Conservation (phyloP, 2,888 invertebrate genomes). For the Nemurella pictetii region DNA sequence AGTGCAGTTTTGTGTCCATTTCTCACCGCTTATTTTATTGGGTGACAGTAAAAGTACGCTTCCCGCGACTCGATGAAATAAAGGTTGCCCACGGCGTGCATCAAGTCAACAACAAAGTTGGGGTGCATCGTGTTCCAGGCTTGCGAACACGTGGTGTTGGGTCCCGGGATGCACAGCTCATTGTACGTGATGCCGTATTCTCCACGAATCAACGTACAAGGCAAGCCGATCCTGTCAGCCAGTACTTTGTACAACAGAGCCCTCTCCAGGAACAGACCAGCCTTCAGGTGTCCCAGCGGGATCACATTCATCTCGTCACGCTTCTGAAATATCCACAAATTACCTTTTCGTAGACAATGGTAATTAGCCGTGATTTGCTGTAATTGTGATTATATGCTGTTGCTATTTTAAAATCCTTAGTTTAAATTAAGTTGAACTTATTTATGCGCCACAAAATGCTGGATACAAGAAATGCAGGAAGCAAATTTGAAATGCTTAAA, state of each 20-base stretch:
- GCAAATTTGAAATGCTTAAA: too few species aligned
- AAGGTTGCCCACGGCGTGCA: neutral
- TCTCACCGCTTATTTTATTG: too few species aligned
- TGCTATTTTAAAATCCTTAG: too few species aligned
- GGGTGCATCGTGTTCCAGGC: neutral
- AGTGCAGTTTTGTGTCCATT: too few species aligned
- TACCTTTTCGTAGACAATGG: too few species aligned
- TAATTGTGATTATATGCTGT: too few species aligned
- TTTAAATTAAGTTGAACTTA: too few species aligned
- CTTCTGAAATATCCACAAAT: neutral
- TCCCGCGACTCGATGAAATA: neutral
- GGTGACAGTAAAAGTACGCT: neutral
- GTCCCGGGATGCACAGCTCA: constrained; percentile 59
- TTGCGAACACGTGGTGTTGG: neutral
- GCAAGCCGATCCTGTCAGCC: constrained; percentile 65
- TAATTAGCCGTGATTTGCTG: too few species aligned
- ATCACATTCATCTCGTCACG: constrained; percentile 34
- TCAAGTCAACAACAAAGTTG: neutral
- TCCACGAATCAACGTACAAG: constrained; percentile 61
- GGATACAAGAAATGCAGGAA: too few species aligned
- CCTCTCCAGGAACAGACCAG: constrained; percentile 42
- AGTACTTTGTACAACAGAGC: constrained; percentile 50
- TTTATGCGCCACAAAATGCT: too few species aligned
- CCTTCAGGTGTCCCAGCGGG: constrained; percentile 39
- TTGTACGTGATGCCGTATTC: constrained; percentile 64